Conservation (phyloP, 1,140 invertebrate species). For the Drosophila persimilis region DNA sequence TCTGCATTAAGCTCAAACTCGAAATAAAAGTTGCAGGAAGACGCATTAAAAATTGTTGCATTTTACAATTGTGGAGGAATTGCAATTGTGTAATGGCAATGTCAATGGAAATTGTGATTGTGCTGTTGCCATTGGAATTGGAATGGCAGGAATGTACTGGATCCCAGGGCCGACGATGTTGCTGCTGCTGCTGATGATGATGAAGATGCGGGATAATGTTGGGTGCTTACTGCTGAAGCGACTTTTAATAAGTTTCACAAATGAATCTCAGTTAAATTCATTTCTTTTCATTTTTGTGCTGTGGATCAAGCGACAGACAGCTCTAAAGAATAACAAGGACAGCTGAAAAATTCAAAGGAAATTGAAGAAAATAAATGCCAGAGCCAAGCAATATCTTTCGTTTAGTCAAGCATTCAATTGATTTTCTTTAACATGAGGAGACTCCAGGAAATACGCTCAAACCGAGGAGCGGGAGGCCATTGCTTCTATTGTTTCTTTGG, state of each 20-base stretch:
- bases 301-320: background rate
- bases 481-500: too few species aligned
- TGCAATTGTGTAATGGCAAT: conserved; percentile 56
- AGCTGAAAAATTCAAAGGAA: conserved; percentile 37
- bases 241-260: conserved; percentile 65
- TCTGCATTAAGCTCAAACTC: conserved; percentile 75
- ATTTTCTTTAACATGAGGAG: conserved; percentile 28
- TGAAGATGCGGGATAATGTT: conserved; percentile 2
- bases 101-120: conserved; percentile 32
- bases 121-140: conserved; percentile 45
- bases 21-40: conserved; percentile 75
- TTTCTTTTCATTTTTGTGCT: background rate
- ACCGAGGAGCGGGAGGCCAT: background rate
- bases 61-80: conserved; percentile 60
- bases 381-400: conserved; percentile 48
- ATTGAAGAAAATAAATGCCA: conserved; percentile 33
- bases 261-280: conserved; percentile 36
- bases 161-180: conserved; percentile 7
- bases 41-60: conserved; percentile 80
- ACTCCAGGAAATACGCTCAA: conserved; percentile 37
- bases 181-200: conserved; percentile 8
- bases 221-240: conserved; percentile 12
- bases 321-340: background rate
- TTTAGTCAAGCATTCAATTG: conserved; percentile 58
- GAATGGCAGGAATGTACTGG: conserved; percentile 48